Conservation (phyloP, 2,888 invertebrate species). For the Acleris sparsana region DNA sequence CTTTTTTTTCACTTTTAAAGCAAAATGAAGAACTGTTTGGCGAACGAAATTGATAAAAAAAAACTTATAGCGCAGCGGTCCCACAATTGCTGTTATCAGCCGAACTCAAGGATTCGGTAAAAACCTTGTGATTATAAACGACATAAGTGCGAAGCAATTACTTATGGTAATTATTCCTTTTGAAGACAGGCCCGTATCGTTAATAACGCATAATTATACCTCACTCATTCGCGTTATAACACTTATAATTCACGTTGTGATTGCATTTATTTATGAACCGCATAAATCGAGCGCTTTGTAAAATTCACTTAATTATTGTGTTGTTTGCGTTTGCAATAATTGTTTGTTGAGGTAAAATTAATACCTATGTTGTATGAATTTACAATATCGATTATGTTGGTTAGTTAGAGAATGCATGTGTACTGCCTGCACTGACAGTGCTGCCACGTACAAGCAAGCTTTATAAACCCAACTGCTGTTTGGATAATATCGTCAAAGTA, state of each 20-base stretch:
- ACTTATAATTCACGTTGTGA: slow-evolving; percentile 29
- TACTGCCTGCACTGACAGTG: too few species aligned
- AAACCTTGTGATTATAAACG: neutral
- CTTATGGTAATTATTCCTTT: slow-evolving; percentile 6
- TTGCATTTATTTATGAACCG: slow-evolving; percentile 24
- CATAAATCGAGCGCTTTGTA: slow-evolving; percentile 22
- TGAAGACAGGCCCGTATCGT: slow-evolving; percentile 6
- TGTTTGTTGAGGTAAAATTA: slow-evolving; percentile 2
- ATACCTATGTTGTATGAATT: neutral
- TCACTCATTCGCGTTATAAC: slow-evolving; percentile 5
- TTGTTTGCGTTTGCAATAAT: slow-evolving; percentile 12
- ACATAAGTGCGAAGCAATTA: slow-evolving; percentile 2
- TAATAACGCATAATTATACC: slow-evolving; percentile 2
- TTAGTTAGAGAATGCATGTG: too few species aligned
- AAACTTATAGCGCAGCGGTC: too few species aligned
- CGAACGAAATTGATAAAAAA: too few species aligned
- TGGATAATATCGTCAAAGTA: too few species aligned
- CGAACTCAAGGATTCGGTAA: too few species aligned
- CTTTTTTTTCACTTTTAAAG: too few species aligned
- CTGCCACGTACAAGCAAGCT: too few species aligned
- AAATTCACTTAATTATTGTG: slow-evolving; percentile 30
- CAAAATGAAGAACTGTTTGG: too few species aligned
- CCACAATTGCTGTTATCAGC: too few species aligned
- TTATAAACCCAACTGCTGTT: too few species aligned
- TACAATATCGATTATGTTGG: too few species aligned